These are phyloP conservation scores for Oryzias celebensis DNA, from an alignment of 2,113 vertebrate species.

Conservation along the genomic window DNA sequence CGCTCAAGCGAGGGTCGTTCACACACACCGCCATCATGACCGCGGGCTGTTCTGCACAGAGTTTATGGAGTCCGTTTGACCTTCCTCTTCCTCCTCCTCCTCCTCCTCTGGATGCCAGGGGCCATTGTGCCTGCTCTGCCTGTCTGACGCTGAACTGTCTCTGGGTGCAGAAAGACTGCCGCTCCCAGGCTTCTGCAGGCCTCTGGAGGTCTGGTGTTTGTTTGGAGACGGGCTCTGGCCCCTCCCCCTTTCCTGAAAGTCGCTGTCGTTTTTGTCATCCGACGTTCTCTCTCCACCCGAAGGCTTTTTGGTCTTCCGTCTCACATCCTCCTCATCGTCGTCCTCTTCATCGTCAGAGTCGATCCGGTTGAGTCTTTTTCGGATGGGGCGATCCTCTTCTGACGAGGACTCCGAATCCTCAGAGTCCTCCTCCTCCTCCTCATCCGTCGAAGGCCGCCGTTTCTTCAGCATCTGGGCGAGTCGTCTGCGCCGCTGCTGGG, in stretches of 20 bases:
- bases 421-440: slow-evolving; percentile 50
- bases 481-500: slow-evolving; percentile 55
- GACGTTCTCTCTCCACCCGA: slow-evolving; percentile 72
- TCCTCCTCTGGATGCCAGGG: slow-evolving; percentile 78
- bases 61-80: slow-evolving; percentile 88
- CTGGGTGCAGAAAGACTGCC: slow-evolving; percentile 62
- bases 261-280: slow-evolving; percentile 73
- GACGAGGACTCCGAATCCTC: slow-evolving; percentile 69
- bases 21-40: slow-evolving; percentile 73
- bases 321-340: slow-evolving; percentile 27
- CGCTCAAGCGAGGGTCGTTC: slow-evolving; percentile 56
- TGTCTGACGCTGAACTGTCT: slow-evolving; percentile 75
- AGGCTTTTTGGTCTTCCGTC: slow-evolving; percentile 75
- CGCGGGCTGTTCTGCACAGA: slow-evolving; percentile 95
- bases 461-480: slow-evolving; percentile 72
- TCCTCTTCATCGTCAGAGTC: slow-evolving; percentile 85
- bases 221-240: slow-evolving; percentile 84
- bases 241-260: slow-evolving; percentile 83
- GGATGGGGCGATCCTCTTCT: slow-evolving; percentile 79
- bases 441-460: slow-evolving; percentile 72
- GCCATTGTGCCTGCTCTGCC: slow-evolving; percentile 75
- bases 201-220: slow-evolving; percentile 84
- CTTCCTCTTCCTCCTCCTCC: slow-evolving; percentile 49
- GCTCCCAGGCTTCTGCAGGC: slow-evolving; percentile 72
- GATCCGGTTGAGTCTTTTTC: slow-evolving; percentile 90